Conservation (phyloP, 2,797 vertebrate species). For the Glyptemys insculpta region DNA sequence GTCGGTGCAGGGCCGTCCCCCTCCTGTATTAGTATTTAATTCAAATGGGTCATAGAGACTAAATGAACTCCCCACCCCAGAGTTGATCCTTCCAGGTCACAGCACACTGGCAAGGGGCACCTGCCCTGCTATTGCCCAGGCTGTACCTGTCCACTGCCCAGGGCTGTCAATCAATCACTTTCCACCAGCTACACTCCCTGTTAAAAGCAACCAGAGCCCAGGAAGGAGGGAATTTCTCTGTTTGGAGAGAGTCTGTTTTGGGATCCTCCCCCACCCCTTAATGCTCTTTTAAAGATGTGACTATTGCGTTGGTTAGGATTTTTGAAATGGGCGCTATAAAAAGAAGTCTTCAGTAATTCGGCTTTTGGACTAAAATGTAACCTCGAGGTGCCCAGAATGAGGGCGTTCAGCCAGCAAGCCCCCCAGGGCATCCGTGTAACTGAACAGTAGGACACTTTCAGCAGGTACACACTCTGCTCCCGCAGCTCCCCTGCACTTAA, state of each 20-base stretch:
- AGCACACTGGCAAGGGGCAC: accelerated
- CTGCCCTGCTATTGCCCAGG: accelerated
- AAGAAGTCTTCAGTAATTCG: neutral
- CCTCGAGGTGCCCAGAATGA: slow-evolving; percentile 40
- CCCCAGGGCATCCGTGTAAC: slow-evolving; percentile 55
- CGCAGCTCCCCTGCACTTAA: slow-evolving; percentile 60
- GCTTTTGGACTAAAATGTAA: slow-evolving; percentile 14
- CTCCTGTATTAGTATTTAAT: neutral
- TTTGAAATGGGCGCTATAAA: neutral
- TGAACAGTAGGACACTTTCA: slow-evolving; percentile 51
- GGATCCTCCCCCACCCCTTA: neutral
- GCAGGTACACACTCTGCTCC: slow-evolving; percentile 3
- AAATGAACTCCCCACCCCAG: neutral
- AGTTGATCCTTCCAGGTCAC: neutral
- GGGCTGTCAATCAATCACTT: neutral
- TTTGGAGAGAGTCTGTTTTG: neutral
- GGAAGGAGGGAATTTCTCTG: neutral
- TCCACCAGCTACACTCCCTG: neutral
- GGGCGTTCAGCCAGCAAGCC: slow-evolving; percentile 31
- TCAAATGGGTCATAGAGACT: neutral
- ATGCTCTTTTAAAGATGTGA: neutral
- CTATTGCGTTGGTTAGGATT: neutral
- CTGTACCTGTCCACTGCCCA: neutral
- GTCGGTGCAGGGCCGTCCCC: too few species aligned
- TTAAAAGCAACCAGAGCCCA: accelerated